Base-by-base conservation (phyloP, 1,140 invertebrate genomes). In the Heliconius congener region DNA sequence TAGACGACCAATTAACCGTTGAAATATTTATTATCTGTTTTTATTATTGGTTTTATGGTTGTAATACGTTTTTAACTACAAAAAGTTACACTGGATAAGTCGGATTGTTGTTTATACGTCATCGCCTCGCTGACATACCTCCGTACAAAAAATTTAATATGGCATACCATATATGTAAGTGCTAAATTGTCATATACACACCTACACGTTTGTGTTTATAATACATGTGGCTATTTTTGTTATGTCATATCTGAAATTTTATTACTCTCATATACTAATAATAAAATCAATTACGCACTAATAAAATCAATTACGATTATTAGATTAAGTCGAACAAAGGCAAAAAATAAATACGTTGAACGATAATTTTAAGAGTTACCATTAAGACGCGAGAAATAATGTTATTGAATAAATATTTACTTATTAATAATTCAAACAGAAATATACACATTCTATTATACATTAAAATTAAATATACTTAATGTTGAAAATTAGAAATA, bases 81-180 rank as follows among this genome's bases (percentile, higher is more conserved):
- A 23, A 66, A 66, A 30, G 23, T 16, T 66, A 23, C 55, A 73
- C 34, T 57, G 19, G 55, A 73, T 46, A 30, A 77, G 8, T 37
- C 11, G 37, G 16, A 39, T 39, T 70, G 27, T 34, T 74, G 18
- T 76, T 74, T 57, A 1, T 75, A 66, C 74, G 57, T 76, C 57
- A 66, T 66, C 57, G 37, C 42, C 50, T 70, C 57, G 19, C 2
- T 46, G 60, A 66, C 60, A 66, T 66, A 66, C 1, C n/a, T 66
- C 27, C 11, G 60, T 66, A 66, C 11, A 30, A 30, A 66, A 66
- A 66, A 66, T 30, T 1, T 30, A 30, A 23, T 27, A 66, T 66
- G 55, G 8, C n/a, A 57, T 57, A 23, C n/a, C n/a, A 9, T 57
- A 23, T 55, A 55, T 55, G 52, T 23, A 11, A 57, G 19, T 23